Percentiles rank a stretch among this genome's conserved stretches.
Conservation (phyloP, 2,113 vertebrate genomes). For the Isichthys henryi region DNA sequence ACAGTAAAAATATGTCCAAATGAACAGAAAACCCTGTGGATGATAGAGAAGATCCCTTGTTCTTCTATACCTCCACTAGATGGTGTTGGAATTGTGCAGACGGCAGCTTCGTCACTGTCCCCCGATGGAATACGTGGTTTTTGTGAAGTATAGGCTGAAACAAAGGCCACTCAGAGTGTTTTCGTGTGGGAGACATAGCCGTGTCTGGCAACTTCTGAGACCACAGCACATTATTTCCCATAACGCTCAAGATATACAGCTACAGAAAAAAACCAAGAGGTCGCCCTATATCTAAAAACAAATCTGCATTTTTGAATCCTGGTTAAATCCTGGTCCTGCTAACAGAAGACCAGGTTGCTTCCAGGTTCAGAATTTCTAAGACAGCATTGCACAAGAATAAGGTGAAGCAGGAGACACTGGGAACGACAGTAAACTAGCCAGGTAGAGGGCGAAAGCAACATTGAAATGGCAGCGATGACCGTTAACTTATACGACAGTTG, state of each 20-base stretch:
- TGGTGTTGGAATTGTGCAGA: slow-evolving; percentile 20
- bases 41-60: background rate
- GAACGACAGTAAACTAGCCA: no score
- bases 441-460: no score
- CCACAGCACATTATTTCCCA: background rate
- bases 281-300: no score
- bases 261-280: no score
- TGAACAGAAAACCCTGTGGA: background rate
- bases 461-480: no score
- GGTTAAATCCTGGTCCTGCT: no score
- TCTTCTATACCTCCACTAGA: slow-evolving; percentile 30
- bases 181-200: background rate
- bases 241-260: background rate
- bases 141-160: background rate
- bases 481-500: no score
- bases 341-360: no score
- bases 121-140: background rate
- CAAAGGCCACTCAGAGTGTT: background rate
- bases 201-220: background rate
- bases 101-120: background rate
- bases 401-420: no score
- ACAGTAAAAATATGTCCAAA: background rate
- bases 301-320: no score
- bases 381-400: no score
- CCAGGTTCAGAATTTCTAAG: no score